These are phyloP conservation scores for Leuciscus idus DNA, from an alignment of 2,113 vertebrate genomes.

Conservation along the genomic window DNA sequence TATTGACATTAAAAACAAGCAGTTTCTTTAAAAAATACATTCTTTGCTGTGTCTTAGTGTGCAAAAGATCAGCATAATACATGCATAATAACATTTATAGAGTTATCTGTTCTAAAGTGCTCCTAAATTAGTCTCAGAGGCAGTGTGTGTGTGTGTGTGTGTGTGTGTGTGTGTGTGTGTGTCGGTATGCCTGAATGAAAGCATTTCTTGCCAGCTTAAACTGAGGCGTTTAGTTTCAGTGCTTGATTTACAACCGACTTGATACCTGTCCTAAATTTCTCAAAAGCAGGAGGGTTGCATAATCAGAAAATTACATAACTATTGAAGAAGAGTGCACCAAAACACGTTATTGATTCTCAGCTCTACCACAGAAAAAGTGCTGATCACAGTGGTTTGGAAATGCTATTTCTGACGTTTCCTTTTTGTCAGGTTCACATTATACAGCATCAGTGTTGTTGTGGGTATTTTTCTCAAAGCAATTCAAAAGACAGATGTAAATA, in stretches of 20 bases:
- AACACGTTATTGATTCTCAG: conserved; percentile 16
- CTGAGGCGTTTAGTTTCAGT: background rate
- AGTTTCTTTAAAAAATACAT: too few species aligned
- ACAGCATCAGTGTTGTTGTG: background rate
- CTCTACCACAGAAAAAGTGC: conserved; percentile 18
- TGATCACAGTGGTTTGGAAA: background rate
- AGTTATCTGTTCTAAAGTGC: conserved; percentile 33
- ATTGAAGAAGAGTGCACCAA: background rate
- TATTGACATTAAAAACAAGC: too few species aligned
- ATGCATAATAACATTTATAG: background rate
- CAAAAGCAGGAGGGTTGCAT: background rate
- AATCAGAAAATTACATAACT: conserved; percentile 24
- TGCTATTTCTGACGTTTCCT: background rate
- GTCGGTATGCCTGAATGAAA: background rate
- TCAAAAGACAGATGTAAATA: background rate
- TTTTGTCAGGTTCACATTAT: conserved; percentile 11
- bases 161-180: too few species aligned
- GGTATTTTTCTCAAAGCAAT: background rate
- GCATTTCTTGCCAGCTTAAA: background rate
- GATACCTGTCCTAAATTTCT: conserved; percentile 16
- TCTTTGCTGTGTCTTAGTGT: too few species aligned
- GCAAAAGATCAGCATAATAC: background rate
- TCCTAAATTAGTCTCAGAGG: conserved; percentile 21
- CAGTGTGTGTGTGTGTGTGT: too few species aligned
- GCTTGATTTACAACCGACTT: background rate